These are phyloP conservation scores for Phallusia fumigata DNA, from an alignment of 23 tunicate genomes.

Conservation along the genomic window DNA sequence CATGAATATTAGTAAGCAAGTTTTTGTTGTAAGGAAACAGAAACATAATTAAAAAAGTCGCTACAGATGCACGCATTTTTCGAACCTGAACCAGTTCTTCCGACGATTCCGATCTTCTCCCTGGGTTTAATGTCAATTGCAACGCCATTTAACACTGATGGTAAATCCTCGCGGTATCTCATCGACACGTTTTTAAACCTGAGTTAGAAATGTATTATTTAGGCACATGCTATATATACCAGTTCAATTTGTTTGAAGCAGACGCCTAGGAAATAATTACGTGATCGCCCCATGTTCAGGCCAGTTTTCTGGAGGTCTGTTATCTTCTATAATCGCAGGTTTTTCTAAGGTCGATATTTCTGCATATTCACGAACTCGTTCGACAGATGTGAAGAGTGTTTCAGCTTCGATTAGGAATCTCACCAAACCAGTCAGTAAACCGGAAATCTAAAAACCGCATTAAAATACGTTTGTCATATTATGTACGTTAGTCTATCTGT, in stretches of 20 bases:
- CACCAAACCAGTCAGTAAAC: slow-evolving; percentile 43
- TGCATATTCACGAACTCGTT: slow-evolving; percentile 50
- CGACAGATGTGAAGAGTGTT: slow-evolving; percentile 52
- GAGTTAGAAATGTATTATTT: not conserved
- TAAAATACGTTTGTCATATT: not conserved
- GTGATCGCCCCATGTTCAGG: slow-evolving; percentile 42
- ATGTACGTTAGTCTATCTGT: too few relatives aligned
- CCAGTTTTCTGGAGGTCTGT: slow-evolving; percentile 31
- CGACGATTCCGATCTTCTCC: slow-evolving; percentile 85
- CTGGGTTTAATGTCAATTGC: slow-evolving; percentile 36
- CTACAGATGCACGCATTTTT: not conserved
- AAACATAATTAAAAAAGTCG: too few relatives aligned
- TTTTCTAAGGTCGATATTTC: slow-evolving; percentile 28
- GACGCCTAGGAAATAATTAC: slow-evolving; percentile 3
- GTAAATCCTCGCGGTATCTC: slow-evolving; percentile 84
- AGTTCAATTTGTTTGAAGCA: too few relatives aligned
- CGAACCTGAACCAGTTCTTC: slow-evolving; percentile 83
- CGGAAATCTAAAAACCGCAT: slow-evolving; percentile 31
- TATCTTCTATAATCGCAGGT: slow-evolving; percentile 5
- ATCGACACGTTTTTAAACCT: slow-evolving; percentile 63
- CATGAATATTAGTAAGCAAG: too few relatives aligned
- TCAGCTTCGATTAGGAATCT: slow-evolving; percentile 58
- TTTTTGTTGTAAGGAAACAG: too few relatives aligned
- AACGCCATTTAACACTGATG: slow-evolving; percentile 52
- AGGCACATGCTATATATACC: too few relatives aligned